Evolutionary conservation across 1,140 invertebrate genomes (phyloP).

Genomic region (Pogonomyrmex californicus): DNA sequence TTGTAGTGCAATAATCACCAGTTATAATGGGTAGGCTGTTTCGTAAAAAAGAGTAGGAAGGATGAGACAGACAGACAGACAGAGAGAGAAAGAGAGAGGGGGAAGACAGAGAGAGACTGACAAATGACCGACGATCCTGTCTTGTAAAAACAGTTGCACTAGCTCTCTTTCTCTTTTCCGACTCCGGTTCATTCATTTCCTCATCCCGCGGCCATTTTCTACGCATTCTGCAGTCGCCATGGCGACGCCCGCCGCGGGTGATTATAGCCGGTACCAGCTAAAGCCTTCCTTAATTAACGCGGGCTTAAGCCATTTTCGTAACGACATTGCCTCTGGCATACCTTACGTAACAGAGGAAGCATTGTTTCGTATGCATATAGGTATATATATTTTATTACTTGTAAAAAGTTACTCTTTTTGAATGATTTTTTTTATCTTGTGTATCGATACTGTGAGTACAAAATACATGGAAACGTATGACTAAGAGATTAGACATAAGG

Average conservation of each 20-base stretch:
- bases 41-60: slow-evolving; percentile 9
- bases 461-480: neutral
- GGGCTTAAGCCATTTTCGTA: slow-evolving; percentile 80
- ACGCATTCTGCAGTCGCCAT: slow-evolving; percentile 76
- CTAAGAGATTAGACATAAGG: neutral
- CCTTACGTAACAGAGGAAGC: slow-evolving; percentile 51
- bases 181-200: slow-evolving; percentile 73
- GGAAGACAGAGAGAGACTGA: slow-evolving; percentile 54
- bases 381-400: slow-evolving; percentile 10
- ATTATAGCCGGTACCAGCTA: slow-evolving; percentile 80
- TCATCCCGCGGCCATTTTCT: slow-evolving; percentile 69
- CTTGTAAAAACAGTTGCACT: slow-evolving; percentile 73
- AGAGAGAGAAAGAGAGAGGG: neutral
- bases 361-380: slow-evolving; percentile 46
- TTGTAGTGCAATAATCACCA: slow-evolving; percentile 30
- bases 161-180: slow-evolving; percentile 57
- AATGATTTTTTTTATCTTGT: neutral
- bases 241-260: slow-evolving; percentile 72
- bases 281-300: slow-evolving; percentile 84
- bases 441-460: neutral
- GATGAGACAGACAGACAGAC: neutral
- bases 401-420: neutral
- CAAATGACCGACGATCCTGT: slow-evolving; percentile 72
- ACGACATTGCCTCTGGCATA: slow-evolving; percentile 63
- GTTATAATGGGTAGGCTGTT: slow-evolving; percentile 47